Base-by-base conservation (phyloP, 1,140 invertebrate species). In the Geopemphigus sp. region DNA sequence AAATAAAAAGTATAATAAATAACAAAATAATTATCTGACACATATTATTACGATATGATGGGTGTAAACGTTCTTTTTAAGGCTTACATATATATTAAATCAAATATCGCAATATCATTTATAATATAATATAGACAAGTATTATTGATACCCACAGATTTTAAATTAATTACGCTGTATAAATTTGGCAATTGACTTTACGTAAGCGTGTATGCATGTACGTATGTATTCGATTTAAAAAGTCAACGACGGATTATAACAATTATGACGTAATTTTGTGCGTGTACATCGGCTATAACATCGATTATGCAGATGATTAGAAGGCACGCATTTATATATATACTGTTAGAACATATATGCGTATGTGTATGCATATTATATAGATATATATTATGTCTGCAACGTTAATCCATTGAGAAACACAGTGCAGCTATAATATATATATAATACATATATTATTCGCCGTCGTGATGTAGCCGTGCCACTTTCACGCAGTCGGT, bases 381-480 rank as follows among this genome's bases (percentile, higher is more conserved):
- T 39, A 8, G 3, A 8, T 39, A 8, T 57, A n/a, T 54, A 24
- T 29, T 61, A 15, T 29, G 59, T 26, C 19, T 12, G 53, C 68
- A 22, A 54, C 50, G 47, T 53, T 22, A 29, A 72, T 72, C 50
- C 24, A 47, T 53, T 14, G 50, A n/a, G 68, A 72, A 54, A 72
- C 45, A 26, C 22, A 17, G 68, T 53, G 68, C 53, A 39, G 32
- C n/a, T 39, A 39, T 72, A 47, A 29, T 29, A 54, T 54, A 54
- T 50, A 12, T 10, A 50, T 50, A 50, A 50, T 10, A 50, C 14
- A 12, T 39, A 72, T 50, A 78, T 47, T 76, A 78, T 59, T 63
- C 32, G 32, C 29, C 47, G 74, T 78, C 74, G 74, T 78, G 74
- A 78, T 61, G 74, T 61, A 63, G 74, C n/a, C 56, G 74, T 78